phyloP scores from a whole-genome alignment of 2,888 invertebrate species.

The Chrysolina oricalcia region DNA sequence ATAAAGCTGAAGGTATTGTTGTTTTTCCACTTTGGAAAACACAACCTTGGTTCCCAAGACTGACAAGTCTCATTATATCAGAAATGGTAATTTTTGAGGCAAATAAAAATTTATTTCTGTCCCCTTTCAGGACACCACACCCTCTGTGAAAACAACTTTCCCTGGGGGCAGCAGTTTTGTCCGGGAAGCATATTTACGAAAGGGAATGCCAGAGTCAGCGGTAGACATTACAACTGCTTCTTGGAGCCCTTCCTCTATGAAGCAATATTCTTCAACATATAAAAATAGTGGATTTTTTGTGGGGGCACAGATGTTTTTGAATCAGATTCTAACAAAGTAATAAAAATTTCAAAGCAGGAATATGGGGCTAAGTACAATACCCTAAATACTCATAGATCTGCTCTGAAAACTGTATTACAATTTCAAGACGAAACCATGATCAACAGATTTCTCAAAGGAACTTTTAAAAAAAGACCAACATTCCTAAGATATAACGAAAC shows the following conservation, averaged over 20 bases:
- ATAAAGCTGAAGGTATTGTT: conserved; percentile 21
- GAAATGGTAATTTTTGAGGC: neutral
- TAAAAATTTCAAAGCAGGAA: too few species aligned
- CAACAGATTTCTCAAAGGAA: too few species aligned
- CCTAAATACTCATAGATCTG: too few species aligned
- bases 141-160: conserved; percentile 6
- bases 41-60: conserved; percentile 33
- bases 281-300: conserved; percentile 13
- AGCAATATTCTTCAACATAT: neutral
- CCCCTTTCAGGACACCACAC: conserved; percentile 3
- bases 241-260: neutral
- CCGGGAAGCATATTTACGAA: neutral
- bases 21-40: conserved; percentile 33
- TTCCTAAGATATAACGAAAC: too few species aligned
- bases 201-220: neutral
- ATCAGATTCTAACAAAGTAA: too few species aligned
- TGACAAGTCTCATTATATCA: neutral
- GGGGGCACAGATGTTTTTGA: too few species aligned
- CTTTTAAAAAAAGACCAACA: too few species aligned
- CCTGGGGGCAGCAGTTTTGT: conserved; percentile 14
- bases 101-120: neutral
- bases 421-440: too few species aligned
- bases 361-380: too few species aligned
- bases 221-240: neutral
- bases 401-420: too few species aligned